Percentiles rank a stretch among this genome's conserved stretches.
phyloP scores from a whole-genome alignment of 2,113 vertebrate genomes.

The Amphiprion ocellaris region DNA sequence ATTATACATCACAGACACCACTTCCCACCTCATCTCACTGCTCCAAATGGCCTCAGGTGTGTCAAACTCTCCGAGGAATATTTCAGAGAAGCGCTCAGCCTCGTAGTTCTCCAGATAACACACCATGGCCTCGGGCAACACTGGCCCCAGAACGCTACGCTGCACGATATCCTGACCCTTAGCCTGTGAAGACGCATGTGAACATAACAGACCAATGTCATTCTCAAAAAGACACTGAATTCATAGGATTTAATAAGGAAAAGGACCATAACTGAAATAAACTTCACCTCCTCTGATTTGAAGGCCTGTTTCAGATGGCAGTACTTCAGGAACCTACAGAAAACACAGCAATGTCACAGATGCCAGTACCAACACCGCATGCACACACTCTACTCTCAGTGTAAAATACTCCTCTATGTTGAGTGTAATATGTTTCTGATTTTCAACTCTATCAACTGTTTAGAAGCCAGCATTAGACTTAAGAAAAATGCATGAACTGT shows the following conservation, averaged over 20 bases:
- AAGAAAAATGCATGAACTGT: too few relatives aligned
- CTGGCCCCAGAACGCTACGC: conserved; percentile 95
- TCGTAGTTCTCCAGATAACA: conserved; percentile 99
- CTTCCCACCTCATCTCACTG: conserved; percentile 95
- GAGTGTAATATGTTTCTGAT: too few relatives aligned
- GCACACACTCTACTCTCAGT: not conserved
- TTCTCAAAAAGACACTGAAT: not conserved
- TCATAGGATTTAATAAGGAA: not conserved
- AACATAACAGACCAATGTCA: not conserved
- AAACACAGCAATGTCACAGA: conserved; percentile 20
- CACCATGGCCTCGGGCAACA: conserved; percentile 98
- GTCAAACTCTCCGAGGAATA: conserved; percentile 98
- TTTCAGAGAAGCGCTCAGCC: conserved; percentile 97
- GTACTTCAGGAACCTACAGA: conserved; percentile 94
- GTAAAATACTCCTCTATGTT: too few relatives aligned
- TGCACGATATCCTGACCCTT: conserved; percentile 97
- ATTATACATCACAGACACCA: not conserved
- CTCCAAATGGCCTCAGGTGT: conserved; percentile 99
- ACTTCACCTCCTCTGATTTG: conserved; percentile 95
- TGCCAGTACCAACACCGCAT: not conserved
- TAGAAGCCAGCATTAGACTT: too few relatives aligned
- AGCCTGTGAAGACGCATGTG: conserved; percentile 85
- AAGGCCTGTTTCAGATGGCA: conserved; percentile 98
- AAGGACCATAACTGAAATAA: not conserved
- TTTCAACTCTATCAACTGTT: not conserved